Percentiles rank a stretch among this genome's conserved stretches.
Evolutionary conservation across 2,888 invertebrate genomes (phyloP).

Genomic region (Entomobrya multifasciata): DNA sequence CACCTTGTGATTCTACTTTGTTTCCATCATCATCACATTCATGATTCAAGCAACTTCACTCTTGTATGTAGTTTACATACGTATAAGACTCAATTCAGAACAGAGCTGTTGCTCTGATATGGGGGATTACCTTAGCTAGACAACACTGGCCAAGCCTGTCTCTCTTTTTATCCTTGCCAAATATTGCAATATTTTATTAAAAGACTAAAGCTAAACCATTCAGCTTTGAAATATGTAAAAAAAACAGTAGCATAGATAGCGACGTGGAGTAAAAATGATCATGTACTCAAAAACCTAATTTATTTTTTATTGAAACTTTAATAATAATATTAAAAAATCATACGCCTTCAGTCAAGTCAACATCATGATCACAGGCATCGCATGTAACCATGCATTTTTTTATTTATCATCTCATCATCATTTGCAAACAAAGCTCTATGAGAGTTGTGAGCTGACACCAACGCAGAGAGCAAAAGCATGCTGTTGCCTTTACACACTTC

Average conservation of each 20-base stretch:
- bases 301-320: no score
- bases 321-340: no score
- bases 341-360: no score
- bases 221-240: neutral
- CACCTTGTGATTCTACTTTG: constrained; percentile 24
- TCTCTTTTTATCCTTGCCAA: constrained; percentile 18
- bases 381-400: no score
- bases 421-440: no score
- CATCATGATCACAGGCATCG: no score
- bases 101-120: neutral
- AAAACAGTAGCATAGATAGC: neutral
- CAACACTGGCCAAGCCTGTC: constrained; percentile 15
- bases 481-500: no score
- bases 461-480: no score
- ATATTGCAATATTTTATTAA: neutral
- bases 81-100: no score
- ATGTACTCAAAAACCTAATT: no score
- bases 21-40: neutral
- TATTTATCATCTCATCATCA: no score
- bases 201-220: constrained; percentile 5
- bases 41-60: neutral
- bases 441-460: no score
- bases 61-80: neutral
- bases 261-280: neutral
- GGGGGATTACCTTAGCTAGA: neutral